A percentile compares a stretch with the other conserved stretches of the same genome.
These are phyloP conservation scores for Julus scandinavius DNA, from an alignment of 2,888 invertebrate genomes.

Conservation along the genomic window DNA sequence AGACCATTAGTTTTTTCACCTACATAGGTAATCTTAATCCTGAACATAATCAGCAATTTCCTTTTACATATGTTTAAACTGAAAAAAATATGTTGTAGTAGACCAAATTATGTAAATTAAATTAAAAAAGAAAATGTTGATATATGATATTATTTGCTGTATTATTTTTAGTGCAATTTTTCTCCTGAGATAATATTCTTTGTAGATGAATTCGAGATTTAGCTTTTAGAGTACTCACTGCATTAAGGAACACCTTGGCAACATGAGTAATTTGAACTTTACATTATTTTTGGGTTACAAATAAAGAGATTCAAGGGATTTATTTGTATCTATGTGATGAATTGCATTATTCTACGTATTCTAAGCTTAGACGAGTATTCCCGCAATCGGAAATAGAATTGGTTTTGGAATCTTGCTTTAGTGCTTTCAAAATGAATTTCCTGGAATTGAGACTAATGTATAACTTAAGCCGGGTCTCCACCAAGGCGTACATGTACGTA, in stretches of 20 bases:
- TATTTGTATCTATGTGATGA: neutral
- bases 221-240: neutral
- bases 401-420: neutral
- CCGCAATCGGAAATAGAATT: neutral
- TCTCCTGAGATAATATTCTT: neutral
- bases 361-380: neutral
- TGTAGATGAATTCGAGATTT: slow-evolving; percentile 10
- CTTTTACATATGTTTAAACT: neutral
- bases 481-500: too few species aligned
- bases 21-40: too few species aligned
- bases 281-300: neutral
- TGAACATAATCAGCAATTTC: too few species aligned
- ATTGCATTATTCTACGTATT: neutral
- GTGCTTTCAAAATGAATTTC: slow-evolving; percentile 15
- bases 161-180: slow-evolving; percentile 31
- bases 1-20: too few species aligned
- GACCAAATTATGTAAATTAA: neutral
- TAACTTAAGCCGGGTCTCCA: too few species aligned
- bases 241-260: neutral
- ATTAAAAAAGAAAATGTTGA: neutral
- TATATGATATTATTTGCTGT: neutral
- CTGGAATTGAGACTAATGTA: neutral
- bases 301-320: neutral
- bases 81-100: neutral
- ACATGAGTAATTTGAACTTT: neutral